These are phyloP conservation scores for Malthinus flaveolus DNA, from an alignment of 2,888 invertebrate species.

Conservation along the genomic window DNA sequence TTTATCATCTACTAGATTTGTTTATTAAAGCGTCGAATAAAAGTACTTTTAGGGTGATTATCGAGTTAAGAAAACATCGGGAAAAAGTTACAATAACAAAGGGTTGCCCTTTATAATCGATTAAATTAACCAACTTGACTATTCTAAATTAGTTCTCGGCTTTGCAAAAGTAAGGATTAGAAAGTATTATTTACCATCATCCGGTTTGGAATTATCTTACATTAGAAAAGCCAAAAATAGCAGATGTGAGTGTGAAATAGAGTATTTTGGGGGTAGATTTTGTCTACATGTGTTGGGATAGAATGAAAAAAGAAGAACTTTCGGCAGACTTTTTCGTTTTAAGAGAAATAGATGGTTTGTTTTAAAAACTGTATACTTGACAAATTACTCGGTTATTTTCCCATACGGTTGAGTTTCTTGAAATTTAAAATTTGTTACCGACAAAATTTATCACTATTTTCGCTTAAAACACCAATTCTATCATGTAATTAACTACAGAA, in stretches of 20 bases:
- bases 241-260: slow-evolving; percentile 21
- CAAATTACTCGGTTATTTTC: too few species aligned
- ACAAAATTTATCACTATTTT: slow-evolving; percentile 1
- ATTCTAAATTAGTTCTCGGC: neutral
- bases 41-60: slow-evolving; percentile 3
- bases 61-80: slow-evolving; percentile 13
- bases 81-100: slow-evolving; percentile 13
- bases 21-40: slow-evolving; percentile 17
- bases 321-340: slow-evolving; percentile 9
- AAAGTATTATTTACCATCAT: slow-evolving; percentile 6
- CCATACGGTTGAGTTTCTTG: too few species aligned
- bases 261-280: slow-evolving; percentile 17
- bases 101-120: neutral
- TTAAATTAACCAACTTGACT: neutral
- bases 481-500: neutral
- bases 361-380: neutral
- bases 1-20: slow-evolving; percentile 26
- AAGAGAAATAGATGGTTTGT: slow-evolving; percentile 3
- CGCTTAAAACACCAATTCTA: neutral
- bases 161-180: slow-evolving; percentile 4
- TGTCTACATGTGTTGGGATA: slow-evolving; percentile 19
- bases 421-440: neutral
- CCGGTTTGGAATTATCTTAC: slow-evolving; percentile 8
- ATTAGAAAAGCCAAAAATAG: slow-evolving; percentile 17
- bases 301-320: slow-evolving; percentile 9